Evolutionary conservation across 2,888 invertebrate genomes (phyloP).

Genomic region (Biston stratarius): DNA sequence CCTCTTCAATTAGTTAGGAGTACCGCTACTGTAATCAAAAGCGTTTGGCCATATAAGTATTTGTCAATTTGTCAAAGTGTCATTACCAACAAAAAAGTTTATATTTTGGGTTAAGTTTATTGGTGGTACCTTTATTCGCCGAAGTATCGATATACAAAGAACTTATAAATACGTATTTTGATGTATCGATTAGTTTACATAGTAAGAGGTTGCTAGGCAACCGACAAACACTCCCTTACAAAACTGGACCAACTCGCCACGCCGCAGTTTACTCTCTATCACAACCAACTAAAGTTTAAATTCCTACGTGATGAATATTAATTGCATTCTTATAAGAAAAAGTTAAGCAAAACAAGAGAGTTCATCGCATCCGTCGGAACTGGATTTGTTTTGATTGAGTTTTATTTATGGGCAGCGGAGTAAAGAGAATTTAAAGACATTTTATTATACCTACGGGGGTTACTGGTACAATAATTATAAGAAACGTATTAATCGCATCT

Average conservation of each 20-base stretch:
- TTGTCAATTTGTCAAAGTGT: no score
- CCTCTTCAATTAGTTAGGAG: no score
- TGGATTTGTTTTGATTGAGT: constrained; percentile 31
- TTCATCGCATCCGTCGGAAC: constrained; percentile 35
- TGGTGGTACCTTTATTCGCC: no score
- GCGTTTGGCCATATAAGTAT: no score
- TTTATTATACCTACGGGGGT: background rate
- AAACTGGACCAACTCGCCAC: constrained; percentile 23
- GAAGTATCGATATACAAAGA: background rate
- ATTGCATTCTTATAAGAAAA: constrained; percentile 28
- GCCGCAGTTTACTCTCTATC: constrained; percentile 15
- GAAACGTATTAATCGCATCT: no score
- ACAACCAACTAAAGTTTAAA: constrained; percentile 6
- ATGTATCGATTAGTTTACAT: constrained; percentile 23
- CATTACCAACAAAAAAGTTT: no score
- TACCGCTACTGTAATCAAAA: no score
- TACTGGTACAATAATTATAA: no score
- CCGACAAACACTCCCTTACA: constrained; percentile 16
- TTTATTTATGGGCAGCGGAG: constrained; percentile 23
- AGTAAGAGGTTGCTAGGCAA: constrained; percentile 42
- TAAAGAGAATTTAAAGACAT: background rate
- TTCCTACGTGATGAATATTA: constrained; percentile 5
- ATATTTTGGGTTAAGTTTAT: no score
- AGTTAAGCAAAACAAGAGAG: constrained; percentile 37
- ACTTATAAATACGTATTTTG: constrained; percentile 26